phyloP scores from a whole-genome alignment of 2,797 vertebrate species.

The Huso huso region DNA sequence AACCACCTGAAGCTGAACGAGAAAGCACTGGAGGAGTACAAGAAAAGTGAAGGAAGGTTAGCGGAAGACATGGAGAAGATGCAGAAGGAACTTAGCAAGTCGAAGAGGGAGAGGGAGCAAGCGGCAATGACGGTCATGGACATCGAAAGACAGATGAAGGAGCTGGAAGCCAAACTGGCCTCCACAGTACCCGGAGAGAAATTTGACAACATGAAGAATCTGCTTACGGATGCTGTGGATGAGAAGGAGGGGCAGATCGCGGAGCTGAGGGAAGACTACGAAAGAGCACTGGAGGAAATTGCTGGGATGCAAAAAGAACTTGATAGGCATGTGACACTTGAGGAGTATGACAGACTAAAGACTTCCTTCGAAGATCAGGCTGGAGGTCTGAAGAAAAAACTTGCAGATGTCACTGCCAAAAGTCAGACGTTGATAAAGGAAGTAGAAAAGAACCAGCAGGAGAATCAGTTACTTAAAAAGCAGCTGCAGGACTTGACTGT shows the following conservation, averaged over 20 bases:
- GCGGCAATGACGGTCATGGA: slow-evolving; percentile 45
- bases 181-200: slow-evolving; percentile 62
- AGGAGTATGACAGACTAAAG: slow-evolving; percentile 66
- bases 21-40: slow-evolving; percentile 78
- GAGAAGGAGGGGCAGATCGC: slow-evolving; percentile 75
- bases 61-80: slow-evolving; percentile 68
- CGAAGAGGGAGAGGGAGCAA: slow-evolving; percentile 57
- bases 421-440: slow-evolving; percentile 75
- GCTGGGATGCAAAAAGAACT: slow-evolving; percentile 63
- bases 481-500: slow-evolving; percentile 67
- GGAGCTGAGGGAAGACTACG: slow-evolving; percentile 69
- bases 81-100: slow-evolving; percentile 59
- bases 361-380: slow-evolving; percentile 63
- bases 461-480: slow-evolving; percentile 65
- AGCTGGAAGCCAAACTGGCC: slow-evolving; percentile 46
- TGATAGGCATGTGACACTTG: slow-evolving; percentile 45
- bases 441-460: slow-evolving; percentile 58
- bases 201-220: slow-evolving; percentile 85
- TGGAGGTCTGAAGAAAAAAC: slow-evolving; percentile 56
- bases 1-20: slow-evolving; percentile 87
- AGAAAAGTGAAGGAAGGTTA: slow-evolving; percentile 71
- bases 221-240: slow-evolving; percentile 65
- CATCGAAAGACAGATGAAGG: slow-evolving; percentile 63
- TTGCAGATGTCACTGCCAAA: slow-evolving; percentile 63
- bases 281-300: slow-evolving; percentile 64